Conservation (phyloP, 2,113 vertebrate species). For the Apteryx owenii region DNA sequence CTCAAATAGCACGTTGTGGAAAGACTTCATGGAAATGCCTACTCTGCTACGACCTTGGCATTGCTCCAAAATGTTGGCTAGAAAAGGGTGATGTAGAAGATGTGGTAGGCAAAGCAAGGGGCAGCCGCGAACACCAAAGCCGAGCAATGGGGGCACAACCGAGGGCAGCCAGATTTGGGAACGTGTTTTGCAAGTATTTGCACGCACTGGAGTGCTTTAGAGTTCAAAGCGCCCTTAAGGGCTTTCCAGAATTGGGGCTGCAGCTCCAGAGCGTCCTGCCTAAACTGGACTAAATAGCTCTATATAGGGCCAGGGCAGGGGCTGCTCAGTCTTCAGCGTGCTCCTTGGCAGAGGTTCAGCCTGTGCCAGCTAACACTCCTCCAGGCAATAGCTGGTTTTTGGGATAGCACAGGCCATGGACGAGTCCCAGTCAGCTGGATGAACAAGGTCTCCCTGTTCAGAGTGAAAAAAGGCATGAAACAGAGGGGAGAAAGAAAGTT, state of each 20-base stretch:
- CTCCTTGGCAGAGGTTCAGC: background rate
- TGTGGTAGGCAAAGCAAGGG: background rate
- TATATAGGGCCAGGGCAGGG: fast-evolving
- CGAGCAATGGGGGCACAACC: background rate
- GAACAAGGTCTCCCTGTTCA: background rate
- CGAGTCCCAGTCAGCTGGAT: background rate
- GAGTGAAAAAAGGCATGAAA: background rate
- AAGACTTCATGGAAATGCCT: background rate
- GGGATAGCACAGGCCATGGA: background rate
- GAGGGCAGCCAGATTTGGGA: background rate
- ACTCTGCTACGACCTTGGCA: background rate
- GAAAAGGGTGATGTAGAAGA: background rate
- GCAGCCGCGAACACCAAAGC: fast-evolving
- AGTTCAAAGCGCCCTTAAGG: background rate
- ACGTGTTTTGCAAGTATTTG: background rate
- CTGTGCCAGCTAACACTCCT: background rate
- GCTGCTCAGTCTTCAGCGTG: background rate
- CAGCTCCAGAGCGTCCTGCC: background rate
- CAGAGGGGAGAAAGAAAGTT: background rate
- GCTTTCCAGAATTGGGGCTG: background rate
- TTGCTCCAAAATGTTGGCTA: background rate
- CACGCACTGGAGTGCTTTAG: background rate
- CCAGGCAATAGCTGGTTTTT: background rate
- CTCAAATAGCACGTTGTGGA: background rate
- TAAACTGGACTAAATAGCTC: background rate